Base-by-base conservation (phyloP, 2,888 invertebrate genomes). In the Leptinotarsa tumamoca region DNA sequence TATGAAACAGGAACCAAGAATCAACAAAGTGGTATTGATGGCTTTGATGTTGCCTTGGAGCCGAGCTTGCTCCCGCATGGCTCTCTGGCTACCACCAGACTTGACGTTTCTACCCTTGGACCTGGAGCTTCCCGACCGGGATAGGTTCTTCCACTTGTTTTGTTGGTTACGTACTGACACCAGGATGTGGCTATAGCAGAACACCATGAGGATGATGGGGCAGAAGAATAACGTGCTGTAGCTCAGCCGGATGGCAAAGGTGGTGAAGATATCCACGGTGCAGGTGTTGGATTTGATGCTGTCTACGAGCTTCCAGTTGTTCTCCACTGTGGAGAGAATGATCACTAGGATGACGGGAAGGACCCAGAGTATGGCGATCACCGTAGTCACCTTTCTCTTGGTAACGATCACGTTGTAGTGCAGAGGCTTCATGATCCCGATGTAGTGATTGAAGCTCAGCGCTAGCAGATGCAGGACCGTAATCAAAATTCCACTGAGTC, bases 401-500 rank as follows among this genome's bases (percentile, higher is more conserved):
- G 92, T 91, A 85, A 92, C 89, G 54, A 90, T 91, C 17, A 91
- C 90, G n/a, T 90, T 90, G 84, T 93, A 92, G 81, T 92, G 92
- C 13, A 93, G 88, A 1, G 93, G 93, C 78, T 85, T 85, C 77
- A 85, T 75, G 56, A 92, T 92, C 21, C 93, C 93, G 58, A 93
- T 87, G 87, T 93, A 93, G 85, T 94, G 93, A 86, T 93, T 93
- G 74, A 92, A 86, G 50, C 93, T 92, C 49, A 94, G 87, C 0
- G 91, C 91, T 54, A 92, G 86, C 4, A 94, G 89, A 83, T 93
- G 93, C 63, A 90, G 88, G 15, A 93, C 92, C 0, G 92, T 92
- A 21, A 92, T 91, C 63, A 93, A 89, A 73, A 93, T 89, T 4
- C 91, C 91, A 21, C 91, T 91, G 73, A 92, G 87, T 75, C 93